phyloP scores from a whole-genome alignment of 2,797 vertebrate genomes.

The Eospalax fontanierii region DNA sequence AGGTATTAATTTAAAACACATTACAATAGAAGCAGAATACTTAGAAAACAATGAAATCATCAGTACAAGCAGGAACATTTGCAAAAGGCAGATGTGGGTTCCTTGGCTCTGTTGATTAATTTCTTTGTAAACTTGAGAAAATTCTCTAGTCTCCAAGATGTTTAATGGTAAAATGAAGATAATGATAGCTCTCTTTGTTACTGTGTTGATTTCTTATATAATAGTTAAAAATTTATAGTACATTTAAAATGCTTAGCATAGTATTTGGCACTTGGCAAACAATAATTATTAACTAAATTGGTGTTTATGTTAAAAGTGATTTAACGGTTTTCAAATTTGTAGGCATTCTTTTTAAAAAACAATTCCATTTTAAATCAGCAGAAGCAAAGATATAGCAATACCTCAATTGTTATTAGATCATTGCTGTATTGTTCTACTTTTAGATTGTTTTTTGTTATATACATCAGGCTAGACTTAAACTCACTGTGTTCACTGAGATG shows the following conservation, averaged over 20 bases:
- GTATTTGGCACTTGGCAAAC: constrained; percentile 55
- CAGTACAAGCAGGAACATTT: not conserved
- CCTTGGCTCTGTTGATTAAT: not conserved
- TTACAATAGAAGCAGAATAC: not conserved
- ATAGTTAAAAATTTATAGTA: constrained; percentile 1
- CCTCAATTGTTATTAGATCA: not conserved
- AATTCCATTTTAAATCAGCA: not conserved
- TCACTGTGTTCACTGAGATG: not conserved
- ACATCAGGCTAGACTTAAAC: not conserved
- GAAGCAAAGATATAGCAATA: not conserved
- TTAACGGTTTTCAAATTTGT: constrained; percentile 53
- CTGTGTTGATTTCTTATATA: constrained; percentile 32
- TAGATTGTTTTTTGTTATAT: not conserved
- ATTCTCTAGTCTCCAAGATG: constrained; percentile 50
- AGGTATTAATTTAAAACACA: constrained; percentile 17
- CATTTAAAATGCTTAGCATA: constrained; percentile 66
- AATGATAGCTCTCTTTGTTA: constrained; percentile 64
- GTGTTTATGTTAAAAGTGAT: constrained; percentile 4
- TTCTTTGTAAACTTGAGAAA: constrained; percentile 51
- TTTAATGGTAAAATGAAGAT: constrained; percentile 53
- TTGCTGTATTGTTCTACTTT: not conserved
- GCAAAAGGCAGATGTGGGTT: not conserved
- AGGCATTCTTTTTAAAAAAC: not conserved
- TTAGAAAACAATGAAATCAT: not conserved
- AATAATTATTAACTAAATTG: constrained; percentile 68